Conservation (phyloP, 2,797 vertebrate genomes). For the Alauda arvensis region DNA sequence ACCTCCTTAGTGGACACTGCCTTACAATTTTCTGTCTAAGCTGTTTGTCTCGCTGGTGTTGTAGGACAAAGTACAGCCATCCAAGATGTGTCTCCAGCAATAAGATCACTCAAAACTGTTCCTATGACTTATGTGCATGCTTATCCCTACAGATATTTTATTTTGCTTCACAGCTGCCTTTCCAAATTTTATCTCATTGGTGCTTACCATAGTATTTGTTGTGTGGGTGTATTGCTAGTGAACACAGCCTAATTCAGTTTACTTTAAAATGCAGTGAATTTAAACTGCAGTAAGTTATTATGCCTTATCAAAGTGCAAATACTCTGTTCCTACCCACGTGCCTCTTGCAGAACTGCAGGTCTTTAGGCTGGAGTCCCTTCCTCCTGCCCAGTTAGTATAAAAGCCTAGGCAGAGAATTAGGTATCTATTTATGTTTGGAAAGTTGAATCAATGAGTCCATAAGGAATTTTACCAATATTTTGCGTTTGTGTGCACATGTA, state of each 20-base stretch:
- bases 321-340: not conserved
- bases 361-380: not conserved
- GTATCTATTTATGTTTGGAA: not conserved
- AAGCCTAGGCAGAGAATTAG: not conserved
- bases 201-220: slow-evolving; percentile 26
- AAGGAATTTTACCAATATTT: not conserved
- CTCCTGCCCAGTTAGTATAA: not conserved
- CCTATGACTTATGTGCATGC: not conserved
- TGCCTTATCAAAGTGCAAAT: slow-evolving; percentile 24
- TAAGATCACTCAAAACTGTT: not conserved
- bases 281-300: not conserved
- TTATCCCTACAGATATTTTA: slow-evolving; percentile 1
- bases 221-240: slow-evolving; percentile 33
- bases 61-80: not conserved
- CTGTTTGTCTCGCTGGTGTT: not conserved
- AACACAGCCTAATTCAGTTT: slow-evolving; percentile 31
- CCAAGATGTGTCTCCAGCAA: not conserved
- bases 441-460: not conserved
- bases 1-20: not conserved
- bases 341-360: not conserved
- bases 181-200: slow-evolving; percentile 23
- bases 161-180: slow-evolving; percentile 8
- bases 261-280: slow-evolving; percentile 21
- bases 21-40: not conserved
- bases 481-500: not conserved